Base-by-base conservation (phyloP, 2,797 vertebrate species). In the Emydoidea blandingii region DNA sequence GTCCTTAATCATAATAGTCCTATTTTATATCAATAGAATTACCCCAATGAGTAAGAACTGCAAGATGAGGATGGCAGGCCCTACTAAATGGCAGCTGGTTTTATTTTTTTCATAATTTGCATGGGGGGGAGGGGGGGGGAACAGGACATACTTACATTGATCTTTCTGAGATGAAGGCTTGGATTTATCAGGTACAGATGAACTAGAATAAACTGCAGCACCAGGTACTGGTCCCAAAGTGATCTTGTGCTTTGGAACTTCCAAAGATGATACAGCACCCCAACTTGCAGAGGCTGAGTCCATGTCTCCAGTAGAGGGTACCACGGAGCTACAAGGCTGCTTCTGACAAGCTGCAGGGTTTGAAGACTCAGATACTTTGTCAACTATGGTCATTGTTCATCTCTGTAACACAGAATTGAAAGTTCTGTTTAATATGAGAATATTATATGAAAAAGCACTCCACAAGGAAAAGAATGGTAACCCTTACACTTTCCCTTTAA, bases 321-420 rank as follows among this genome's bases (percentile, higher is more conserved):
- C 98, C 97, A 98, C 98, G 21, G 98, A 98, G 95, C 97, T 98
- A 95, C 99, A 98, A 97, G 98, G 98, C 97, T 96, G 99, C 96
- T 98, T 99, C 98, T 98, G 99, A 97, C 98, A 99, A 99, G 98
- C 96, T 98, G 99, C 98, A 95, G 98, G 98, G 98, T 99, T 99
- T 98, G 99, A 99, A 98, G 99, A 99, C 98, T 99, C 99, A 97
- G 98, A 98, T 96, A 98, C 97, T 98, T 99, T 99, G 99, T 99
- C 99, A 99, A 99, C 99, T 99, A 99, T 99, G 98, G 99, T 99
- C 99, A 99, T 99, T 98, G 99, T 99, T 99, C 99, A 99, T 99
- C 98, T 98, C 99, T 99, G 98, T 68, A 97, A 98, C 41, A 85
- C 19, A 50, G 5, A 96, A 74, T 89, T 14, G 85, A 94, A 95